Percentiles rank a stretch among this genome's conserved stretches.
phyloP scores from a whole-genome alignment of 2,797 vertebrate genomes.

The Scolopax bukidnonensis region DNA sequence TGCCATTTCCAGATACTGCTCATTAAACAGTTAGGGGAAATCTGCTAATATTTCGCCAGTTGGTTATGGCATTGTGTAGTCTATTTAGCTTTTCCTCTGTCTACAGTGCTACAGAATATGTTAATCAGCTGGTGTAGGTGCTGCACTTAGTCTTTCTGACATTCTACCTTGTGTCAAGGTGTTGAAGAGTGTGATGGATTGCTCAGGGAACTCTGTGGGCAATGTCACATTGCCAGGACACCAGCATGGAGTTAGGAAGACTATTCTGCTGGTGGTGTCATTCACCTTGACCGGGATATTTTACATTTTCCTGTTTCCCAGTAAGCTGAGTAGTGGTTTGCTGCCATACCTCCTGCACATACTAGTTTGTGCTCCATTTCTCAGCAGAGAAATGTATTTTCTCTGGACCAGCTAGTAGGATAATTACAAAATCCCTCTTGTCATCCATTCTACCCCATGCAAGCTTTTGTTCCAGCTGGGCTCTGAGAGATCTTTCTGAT shows the following conservation, averaged over 20 bases:
- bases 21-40: constrained; percentile 71
- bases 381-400: neutral
- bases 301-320: neutral
- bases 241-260: neutral
- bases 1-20: constrained; percentile 72
- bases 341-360: neutral
- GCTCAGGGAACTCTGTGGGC: neutral
- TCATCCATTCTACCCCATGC: neutral
- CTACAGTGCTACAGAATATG: neutral
- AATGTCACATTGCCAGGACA: neutral
- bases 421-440: neutral
- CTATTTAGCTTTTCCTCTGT: neutral
- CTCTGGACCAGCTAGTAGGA: neutral
- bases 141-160: neutral
- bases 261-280: neutral
- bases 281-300: neutral
- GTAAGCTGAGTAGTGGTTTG: neutral
- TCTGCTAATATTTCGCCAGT: constrained; percentile 74
- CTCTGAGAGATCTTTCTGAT: neutral
- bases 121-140: neutral
- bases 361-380: neutral
- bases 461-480: neutral
- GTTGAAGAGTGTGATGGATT: neutral
- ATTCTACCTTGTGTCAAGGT: neutral
- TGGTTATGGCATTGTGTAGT: constrained; percentile 74